Conservation (phyloP, 2,888 invertebrate species). For the Pammene fasciana region DNA sequence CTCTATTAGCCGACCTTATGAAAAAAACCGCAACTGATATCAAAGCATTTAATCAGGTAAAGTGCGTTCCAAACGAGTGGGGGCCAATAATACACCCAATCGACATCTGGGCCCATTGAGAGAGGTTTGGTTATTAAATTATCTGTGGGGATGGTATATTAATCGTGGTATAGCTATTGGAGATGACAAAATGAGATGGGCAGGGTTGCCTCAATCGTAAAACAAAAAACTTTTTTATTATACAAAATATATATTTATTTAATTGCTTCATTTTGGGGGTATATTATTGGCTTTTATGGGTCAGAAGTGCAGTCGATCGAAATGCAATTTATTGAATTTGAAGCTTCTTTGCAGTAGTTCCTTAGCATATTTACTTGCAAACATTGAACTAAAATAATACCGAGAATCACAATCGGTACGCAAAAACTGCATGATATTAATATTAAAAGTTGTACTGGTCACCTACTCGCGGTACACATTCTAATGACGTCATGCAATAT, state of each 20-base stretch:
- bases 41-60: slow-evolving; percentile 45
- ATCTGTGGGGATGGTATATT: slow-evolving; percentile 49
- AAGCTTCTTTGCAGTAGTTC: neutral
- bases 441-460: too few species aligned
- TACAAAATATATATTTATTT: neutral
- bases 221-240: neutral
- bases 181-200: slow-evolving; percentile 48
- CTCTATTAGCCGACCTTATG: slow-evolving; percentile 38
- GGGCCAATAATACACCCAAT: slow-evolving; percentile 41
- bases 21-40: slow-evolving; percentile 42
- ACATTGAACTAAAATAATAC: too few species aligned
- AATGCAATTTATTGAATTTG: too few species aligned
- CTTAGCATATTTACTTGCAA: too few species aligned
- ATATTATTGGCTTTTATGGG: too few species aligned
- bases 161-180: slow-evolving; percentile 49
- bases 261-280: too few species aligned
- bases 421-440: too few species aligned
- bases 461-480: too few species aligned
- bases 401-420: too few species aligned
- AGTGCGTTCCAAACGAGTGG: slow-evolving; percentile 42
- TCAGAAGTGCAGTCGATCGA: too few species aligned
- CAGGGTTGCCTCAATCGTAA: slow-evolving; percentile 14
- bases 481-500: too few species aligned
- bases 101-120: slow-evolving; percentile 43
- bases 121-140: slow-evolving; percentile 48